Evolutionary conservation across 37 sponge, comb jelly and placozoan species (phyloP), one percentile per base, ranked within the genome.

Genomic region (Bolinopsis microptera): DNA sequence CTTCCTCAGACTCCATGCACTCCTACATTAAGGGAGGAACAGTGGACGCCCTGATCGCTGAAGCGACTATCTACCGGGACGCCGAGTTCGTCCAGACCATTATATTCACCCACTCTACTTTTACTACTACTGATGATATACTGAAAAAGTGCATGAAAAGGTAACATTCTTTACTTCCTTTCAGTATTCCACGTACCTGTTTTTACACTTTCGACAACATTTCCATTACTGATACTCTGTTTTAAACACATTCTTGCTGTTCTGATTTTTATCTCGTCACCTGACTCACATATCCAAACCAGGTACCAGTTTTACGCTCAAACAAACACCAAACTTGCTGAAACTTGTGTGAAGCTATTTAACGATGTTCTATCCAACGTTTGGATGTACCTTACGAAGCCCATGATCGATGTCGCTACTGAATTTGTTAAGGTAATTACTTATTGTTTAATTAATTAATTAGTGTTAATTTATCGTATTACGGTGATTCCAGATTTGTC

Each of bases 371-470:
- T 86, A 13, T 35, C 38, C 40, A 86, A 86, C 90, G 36, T 38
- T 0, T 86, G 90, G 90, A 86, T 86, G 90, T 86, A 41, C 90
- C 61, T 86, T 1, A 86, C 61, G 2, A 86, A 86, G 22, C 90
- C 90, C 61, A 86, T 86, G 61, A 86, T 86, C 26, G 61, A 86
- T 48, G 8, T 86, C 61, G 90, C 90, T 48, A 40, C 34, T 21
- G 61, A 86, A 28, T 86, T 86, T 39, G 36, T 86, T 16, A 35
- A 39, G 41, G 48, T 86, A 72, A 72, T n/a, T 72, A n/a, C n/a
- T n/a, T 67, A 67, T 21, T 67, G 21, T 22, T 67, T 67, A 13
- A 67, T 13, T 67, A 22, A 67, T 22, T 13, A 22, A 67, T 22
- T 67, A 22, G 18, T 22, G 21, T 21, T 67, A 67, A 67, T 67